Base-by-base conservation (phyloP, 2,113 vertebrate species). In the Eudyptes chrysolophus region DNA sequence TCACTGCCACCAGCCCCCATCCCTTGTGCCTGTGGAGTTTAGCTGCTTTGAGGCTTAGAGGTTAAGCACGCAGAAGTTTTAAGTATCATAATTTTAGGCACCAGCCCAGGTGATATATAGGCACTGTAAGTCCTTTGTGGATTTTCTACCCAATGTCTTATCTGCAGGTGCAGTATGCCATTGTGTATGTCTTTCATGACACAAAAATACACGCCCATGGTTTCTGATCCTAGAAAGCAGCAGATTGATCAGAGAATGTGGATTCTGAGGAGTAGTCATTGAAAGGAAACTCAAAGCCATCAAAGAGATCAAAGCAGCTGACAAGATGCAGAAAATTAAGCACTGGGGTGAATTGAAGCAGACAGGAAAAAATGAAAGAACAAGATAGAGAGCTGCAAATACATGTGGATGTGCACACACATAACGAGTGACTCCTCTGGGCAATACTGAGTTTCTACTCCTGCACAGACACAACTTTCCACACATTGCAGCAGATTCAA, bases 251-350 rank as follows among this genome's bases (percentile, higher is more conserved):
- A 95, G 52, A 92, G 34, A 72, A 81, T 32, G 52, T 52, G 80
- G 79, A 89, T 94, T 91, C 91, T 69, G 62, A 65, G 52, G 19
- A 87, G 25, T 40, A 95, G 95, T 9, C 61, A 79, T 25, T 76
- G 77, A 84, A 94, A 94, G 84, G 70, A 87, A 97, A 78, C n/a
- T 89, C 72, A 72, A 60, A 72, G 54, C 84, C 54, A 96, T 79
- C 84, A 90, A 93, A 93, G 48, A 89, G 36, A 92, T 90, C 64
- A 94, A 90, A 97, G 61, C 80, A 72, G 65, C 34, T 72, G 70
- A 87, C n/a, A 75, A 79, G 52, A 49, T 65, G 25, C 62, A 91
- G 91, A 94, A 96, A 89, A 90, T 81, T 91, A 95, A 78, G 69
- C 34, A 76, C 40, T 58, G 27, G 48, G 21, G 36, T 89, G 52